These are phyloP conservation scores for Odontophorus gujanensis DNA, from an alignment of 2,113 vertebrate genomes.

Conservation along the genomic window DNA sequence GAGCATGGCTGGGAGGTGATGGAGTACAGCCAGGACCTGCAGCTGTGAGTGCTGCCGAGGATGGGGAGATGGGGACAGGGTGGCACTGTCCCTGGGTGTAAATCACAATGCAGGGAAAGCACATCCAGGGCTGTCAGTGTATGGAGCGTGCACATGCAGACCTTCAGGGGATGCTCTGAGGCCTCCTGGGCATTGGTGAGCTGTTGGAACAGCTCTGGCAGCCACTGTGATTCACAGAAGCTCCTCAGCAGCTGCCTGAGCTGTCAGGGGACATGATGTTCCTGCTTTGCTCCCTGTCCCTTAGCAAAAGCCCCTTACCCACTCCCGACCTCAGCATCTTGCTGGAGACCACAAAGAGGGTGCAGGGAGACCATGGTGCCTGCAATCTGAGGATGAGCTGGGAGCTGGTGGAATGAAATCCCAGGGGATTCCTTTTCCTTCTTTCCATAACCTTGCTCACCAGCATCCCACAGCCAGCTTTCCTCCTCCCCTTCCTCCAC, in stretches of 20 bases:
- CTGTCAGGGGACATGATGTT: accelerated
- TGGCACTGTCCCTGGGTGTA: background rate
- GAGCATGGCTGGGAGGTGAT: background rate
- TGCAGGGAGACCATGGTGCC: background rate
- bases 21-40: background rate
- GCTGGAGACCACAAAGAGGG: background rate
- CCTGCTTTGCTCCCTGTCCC: background rate
- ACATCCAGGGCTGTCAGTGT: too few species aligned
- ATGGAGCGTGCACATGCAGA: background rate
- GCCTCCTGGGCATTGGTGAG: background rate
- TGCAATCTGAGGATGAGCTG: background rate
- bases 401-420: background rate
- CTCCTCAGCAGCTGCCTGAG: background rate
- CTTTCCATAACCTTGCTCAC: background rate
- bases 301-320: background rate
- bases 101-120: background rate
- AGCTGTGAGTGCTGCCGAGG: background rate
- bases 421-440: background rate
- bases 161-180: background rate
- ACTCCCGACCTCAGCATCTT: background rate
- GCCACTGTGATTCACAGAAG: background rate
- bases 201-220: background rate
- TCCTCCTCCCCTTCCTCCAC: background rate
- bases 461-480: background rate
- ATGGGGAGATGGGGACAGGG: background rate